Base-by-base conservation (phyloP, 2,888 invertebrate species). In the Drosophila setosimentum region DNA sequence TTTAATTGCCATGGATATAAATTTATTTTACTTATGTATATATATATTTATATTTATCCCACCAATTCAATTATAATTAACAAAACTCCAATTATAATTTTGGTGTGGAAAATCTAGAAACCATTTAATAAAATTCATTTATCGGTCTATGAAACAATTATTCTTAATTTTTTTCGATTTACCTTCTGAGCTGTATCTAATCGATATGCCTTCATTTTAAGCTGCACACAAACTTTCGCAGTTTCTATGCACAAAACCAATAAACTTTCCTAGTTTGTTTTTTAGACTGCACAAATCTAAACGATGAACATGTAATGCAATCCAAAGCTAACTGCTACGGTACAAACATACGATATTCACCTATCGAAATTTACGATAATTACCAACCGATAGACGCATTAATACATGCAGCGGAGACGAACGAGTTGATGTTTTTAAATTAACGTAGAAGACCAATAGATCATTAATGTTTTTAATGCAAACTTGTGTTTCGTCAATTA, bases 381-480 rank as follows among this genome's bases (percentile, higher is more conserved):
- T 35, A n/a, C 11, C 2, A 60, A 55, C 51, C 72, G 59, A 50
- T 59, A 48, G 13, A 11, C 21, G 42, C 42, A 18, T 18, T 18
- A 6, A 35, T 18, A 4, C 33, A 18, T 18, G 3, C 18, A 18
- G 18, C 3, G 18, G 4, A 4, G 37, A 18, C 18, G 18, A 37
- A 37, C 10, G 18, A 35, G 35, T 18, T 18, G 35, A 35, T 35
- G 10, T 40, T 10, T n/a, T n/a, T 4, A 4, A 40, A n/a, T n/a
- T n/a, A 40, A n/a, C 10, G 5, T 11, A 11, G 11, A 40, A 40
- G 10, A 40, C 2, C n/a, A n/a, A 40, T n/a, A 40, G n/a, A n/a
- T 4, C 40, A 40, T n/a, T n/a, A 10, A 40, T 40, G 10, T 40
- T n/a, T 40, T 40, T 10, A 40, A 40, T 4, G 4, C 18, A 18